phyloP scores from a whole-genome alignment of 2,888 invertebrate genomes.

The Spialia ferax region DNA sequence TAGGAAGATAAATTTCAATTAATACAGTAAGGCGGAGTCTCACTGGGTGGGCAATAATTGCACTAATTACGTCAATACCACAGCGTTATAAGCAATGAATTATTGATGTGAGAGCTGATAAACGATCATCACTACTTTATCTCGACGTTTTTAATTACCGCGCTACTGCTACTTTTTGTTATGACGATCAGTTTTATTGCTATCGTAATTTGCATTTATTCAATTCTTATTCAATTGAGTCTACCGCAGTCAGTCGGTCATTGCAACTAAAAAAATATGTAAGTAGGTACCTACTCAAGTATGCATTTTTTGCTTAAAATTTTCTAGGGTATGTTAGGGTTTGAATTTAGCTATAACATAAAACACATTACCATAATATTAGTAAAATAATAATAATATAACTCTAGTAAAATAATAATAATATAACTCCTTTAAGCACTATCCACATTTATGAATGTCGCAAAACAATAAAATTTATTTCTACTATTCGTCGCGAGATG shows the following conservation, averaged over 20 bases:
- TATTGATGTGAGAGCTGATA: slow-evolving; percentile 76
- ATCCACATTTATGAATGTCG: too few relatives aligned
- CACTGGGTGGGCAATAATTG: slow-evolving; percentile 82
- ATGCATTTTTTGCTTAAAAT: too few relatives aligned
- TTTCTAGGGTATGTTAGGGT: too few relatives aligned
- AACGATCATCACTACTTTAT: slow-evolving; percentile 58
- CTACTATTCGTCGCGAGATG: slow-evolving; percentile 69
- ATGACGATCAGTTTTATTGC: slow-evolving; percentile 16
- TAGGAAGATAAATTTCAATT: slow-evolving; percentile 78
- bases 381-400: too few relatives aligned
- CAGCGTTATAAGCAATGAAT: slow-evolving; percentile 80
- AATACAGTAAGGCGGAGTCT: slow-evolving; percentile 58
- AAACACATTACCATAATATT: too few relatives aligned
- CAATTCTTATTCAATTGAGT: background rate
- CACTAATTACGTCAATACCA: slow-evolving; percentile 81
- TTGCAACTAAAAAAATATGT: too few relatives aligned
- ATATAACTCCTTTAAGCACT: too few relatives aligned
- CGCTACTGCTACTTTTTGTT: slow-evolving; percentile 14
- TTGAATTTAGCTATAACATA: too few relatives aligned
- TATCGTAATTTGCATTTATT: slow-evolving; percentile 5
- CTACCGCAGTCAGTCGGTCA: background rate
- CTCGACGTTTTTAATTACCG: slow-evolving; percentile 32
- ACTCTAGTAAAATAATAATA: too few relatives aligned
- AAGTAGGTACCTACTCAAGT: too few relatives aligned
- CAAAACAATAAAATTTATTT: slow-evolving; percentile 49